phyloP scores from a whole-genome alignment of 64 coral and sea anemone genomes.

The Catalaphyllia jardinei region DNA sequence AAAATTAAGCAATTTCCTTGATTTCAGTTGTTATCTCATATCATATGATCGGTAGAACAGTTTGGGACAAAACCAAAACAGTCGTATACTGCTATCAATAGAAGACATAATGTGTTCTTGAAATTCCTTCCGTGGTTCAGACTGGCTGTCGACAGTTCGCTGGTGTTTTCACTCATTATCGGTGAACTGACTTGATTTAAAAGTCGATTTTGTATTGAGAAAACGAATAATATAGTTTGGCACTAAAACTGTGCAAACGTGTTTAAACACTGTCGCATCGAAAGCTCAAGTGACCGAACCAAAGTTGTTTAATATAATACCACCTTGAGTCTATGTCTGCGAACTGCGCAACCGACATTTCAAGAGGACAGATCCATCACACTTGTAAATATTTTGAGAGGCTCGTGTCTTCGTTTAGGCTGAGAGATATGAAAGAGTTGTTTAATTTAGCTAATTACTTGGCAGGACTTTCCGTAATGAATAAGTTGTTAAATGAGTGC shows the following conservation, averaged over 20 bases:
- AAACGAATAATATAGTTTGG: not conserved
- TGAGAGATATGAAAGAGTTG: conserved; percentile 13
- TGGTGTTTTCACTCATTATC: conserved; percentile 29
- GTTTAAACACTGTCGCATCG: not conserved
- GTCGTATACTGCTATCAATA: conserved; percentile 7
- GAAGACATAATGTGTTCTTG: not conserved
- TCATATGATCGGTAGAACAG: conserved; percentile 17
- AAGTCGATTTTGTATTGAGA: conserved; percentile 2
- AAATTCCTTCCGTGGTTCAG: conserved; percentile 18
- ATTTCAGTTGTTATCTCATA: not conserved
- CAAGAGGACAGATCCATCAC: conserved; percentile 5
- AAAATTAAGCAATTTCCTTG: conserved; percentile 37
- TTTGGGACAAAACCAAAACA: conserved; percentile 46
- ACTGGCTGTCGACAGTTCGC: conserved; percentile 17
- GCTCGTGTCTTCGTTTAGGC: not conserved
- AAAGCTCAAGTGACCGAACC: no score
- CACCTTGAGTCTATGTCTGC: no score
- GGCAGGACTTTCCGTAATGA: not conserved
- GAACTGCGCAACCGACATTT: not conserved
- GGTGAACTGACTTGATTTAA: conserved; percentile 14
- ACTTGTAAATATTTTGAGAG: conserved; percentile 40
- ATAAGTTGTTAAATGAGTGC: conserved; percentile 15
- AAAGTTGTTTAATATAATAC: no score
- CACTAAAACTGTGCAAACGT: not conserved
- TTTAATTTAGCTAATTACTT: conserved; percentile 21